These are phyloP conservation scores for Thymelicus lineola DNA, from an alignment of 2,888 invertebrate species.

Conservation along the genomic window DNA sequence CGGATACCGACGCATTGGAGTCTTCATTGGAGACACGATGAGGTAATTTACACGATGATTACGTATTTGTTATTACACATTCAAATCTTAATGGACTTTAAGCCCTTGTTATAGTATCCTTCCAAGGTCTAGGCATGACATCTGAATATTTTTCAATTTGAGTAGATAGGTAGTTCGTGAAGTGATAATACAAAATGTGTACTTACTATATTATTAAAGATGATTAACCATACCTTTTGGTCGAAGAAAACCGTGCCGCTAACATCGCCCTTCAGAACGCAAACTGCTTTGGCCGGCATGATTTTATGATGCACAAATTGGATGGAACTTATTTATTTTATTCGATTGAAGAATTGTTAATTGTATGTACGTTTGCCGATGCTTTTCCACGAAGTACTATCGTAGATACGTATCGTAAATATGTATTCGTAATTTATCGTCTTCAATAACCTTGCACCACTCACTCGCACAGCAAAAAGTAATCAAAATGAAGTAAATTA, in stretches of 20 bases:
- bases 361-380: neutral
- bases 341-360: neutral
- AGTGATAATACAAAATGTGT: neutral
- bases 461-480: no score
- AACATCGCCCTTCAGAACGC: constrained; percentile 94
- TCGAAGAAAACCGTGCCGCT: constrained; percentile 92
- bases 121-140: constrained; percentile 1
- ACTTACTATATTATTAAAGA: neutral
- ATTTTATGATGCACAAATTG: constrained; percentile 41
- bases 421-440: no score
- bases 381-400: neutral
- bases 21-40: constrained; percentile 10
- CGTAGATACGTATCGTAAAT: no score
- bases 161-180: neutral
- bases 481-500: neutral
- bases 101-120: neutral
- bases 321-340: neutral
- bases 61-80: neutral
- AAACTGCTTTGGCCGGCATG: constrained; percentile 92
- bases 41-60: constrained; percentile 16
- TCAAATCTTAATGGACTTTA: neutral
- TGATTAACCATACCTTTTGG: constrained; percentile 86
- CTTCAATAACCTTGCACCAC: no score
- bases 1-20: no score
- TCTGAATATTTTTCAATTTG: neutral